These are phyloP conservation scores for Hypomecis atomaria DNA, from an alignment of 2,888 invertebrate species.

Conservation along the genomic window DNA sequence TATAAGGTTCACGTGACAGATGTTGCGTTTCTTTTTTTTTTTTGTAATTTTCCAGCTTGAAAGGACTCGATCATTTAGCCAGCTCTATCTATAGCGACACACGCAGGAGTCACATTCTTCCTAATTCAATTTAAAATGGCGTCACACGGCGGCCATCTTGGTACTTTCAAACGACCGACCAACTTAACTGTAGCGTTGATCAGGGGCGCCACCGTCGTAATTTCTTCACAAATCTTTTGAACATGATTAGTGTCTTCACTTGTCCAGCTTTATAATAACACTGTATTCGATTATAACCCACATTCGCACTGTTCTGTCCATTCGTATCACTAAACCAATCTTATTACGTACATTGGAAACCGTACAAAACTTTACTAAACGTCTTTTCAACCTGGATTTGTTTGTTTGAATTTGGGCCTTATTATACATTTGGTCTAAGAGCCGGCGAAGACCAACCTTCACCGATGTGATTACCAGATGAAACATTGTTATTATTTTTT, in stretches of 20 bases:
- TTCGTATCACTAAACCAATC: constrained; percentile 6
- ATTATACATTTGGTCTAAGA: too few species aligned
- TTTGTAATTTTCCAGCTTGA: neutral
- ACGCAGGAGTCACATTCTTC: constrained; percentile 19
- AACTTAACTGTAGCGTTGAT: neutral
- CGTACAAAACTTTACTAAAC: constrained; percentile 3
- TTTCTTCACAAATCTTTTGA: neutral
- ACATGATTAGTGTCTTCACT: too few species aligned
- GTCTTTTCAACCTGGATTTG: too few species aligned
- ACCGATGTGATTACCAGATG: too few species aligned
- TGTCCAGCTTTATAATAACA: neutral
- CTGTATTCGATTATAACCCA: neutral
- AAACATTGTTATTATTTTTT: too few species aligned
- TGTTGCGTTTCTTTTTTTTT: constrained; percentile 1
- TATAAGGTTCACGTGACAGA: neutral
- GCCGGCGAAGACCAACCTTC: too few species aligned
- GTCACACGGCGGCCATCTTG: neutral
- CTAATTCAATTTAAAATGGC: constrained; percentile 12
- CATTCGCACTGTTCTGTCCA: neutral
- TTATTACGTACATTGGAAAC: constrained; percentile 1
- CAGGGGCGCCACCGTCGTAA: neutral
- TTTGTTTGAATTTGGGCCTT: too few species aligned
- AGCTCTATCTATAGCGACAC: constrained; percentile 30
- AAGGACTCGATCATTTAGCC: constrained; percentile 39
- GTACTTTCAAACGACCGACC: neutral